Percentiles rank a stretch among this genome's conserved stretches.
These are phyloP conservation scores for Acrocyrtus sp. DNA, from an alignment of 2,888 invertebrate species.

Conservation along the genomic window DNA sequence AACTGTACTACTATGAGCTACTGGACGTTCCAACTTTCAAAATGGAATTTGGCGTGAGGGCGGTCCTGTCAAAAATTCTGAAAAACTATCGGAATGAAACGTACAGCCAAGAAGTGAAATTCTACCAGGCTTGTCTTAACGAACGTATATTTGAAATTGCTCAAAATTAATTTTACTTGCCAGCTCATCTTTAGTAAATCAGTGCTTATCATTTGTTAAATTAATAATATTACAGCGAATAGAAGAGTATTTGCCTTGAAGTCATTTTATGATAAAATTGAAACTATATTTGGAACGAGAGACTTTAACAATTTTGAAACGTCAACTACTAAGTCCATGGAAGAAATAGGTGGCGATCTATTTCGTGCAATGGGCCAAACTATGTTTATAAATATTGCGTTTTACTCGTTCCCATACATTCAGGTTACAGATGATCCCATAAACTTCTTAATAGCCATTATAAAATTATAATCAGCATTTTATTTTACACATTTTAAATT, in stretches of 20 bases:
- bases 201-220: too few species aligned
- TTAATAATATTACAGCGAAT: too few species aligned
- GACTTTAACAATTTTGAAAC: not conserved
- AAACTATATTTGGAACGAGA: conserved; percentile 5
- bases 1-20: not conserved
- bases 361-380: conserved; percentile 12
- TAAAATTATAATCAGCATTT: too few species aligned
- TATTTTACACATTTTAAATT: too few species aligned
- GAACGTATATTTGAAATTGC: conserved; percentile 3
- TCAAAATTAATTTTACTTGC: too few species aligned
- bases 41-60: conserved; percentile 6
- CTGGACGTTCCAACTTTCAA: not conserved
- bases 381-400: conserved; percentile 11
- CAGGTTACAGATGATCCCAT: conserved; percentile 2
- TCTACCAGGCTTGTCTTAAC: conserved; percentile 26
- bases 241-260: not conserved
- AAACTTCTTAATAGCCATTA: too few species aligned
- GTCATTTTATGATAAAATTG: not conserved
- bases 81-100: not conserved
- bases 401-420: conserved; percentile 19
- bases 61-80: conserved; percentile 15
- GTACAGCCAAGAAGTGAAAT: conserved; percentile 11
- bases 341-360: conserved; percentile 7
- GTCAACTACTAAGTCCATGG: conserved; percentile 1
- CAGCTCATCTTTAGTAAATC: too few species aligned